Conservation (phyloP, 2,113 vertebrate species). For the Sceloporus undulatus region DNA sequence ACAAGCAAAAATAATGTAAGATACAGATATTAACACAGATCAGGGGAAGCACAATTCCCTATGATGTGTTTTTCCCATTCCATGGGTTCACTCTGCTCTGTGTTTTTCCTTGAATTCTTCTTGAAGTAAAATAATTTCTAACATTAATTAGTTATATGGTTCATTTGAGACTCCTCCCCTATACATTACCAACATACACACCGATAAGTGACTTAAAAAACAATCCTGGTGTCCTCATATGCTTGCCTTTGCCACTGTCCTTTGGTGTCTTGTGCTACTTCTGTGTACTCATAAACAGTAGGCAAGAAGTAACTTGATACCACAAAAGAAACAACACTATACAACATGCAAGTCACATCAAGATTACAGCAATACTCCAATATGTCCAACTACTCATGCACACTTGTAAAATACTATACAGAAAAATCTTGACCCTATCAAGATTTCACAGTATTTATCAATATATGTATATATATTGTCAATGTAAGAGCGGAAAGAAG, state of each 20-base stretch:
- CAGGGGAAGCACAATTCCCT: background rate
- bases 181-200: background rate
- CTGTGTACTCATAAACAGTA: background rate
- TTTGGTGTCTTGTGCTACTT: background rate
- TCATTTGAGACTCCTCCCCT: background rate
- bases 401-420: background rate
- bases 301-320: background rate
- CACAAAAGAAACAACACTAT: background rate
- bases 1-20: slow-evolving; percentile 15
- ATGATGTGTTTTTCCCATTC: background rate
- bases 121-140: background rate
- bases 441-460: background rate
- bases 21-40: slow-evolving; percentile 8
- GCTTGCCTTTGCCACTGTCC: too few relatives aligned
- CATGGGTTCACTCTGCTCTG: background rate
- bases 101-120: background rate
- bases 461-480: background rate
- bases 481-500: background rate
- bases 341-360: background rate
- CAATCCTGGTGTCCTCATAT: background rate
- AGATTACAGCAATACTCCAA: background rate
- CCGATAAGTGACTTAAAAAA: too few relatives aligned
- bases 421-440: background rate
- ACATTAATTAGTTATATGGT: background rate
- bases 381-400: background rate